Conservation (phyloP, 2,797 vertebrate species). For the Adrianichthys oophorus region DNA sequence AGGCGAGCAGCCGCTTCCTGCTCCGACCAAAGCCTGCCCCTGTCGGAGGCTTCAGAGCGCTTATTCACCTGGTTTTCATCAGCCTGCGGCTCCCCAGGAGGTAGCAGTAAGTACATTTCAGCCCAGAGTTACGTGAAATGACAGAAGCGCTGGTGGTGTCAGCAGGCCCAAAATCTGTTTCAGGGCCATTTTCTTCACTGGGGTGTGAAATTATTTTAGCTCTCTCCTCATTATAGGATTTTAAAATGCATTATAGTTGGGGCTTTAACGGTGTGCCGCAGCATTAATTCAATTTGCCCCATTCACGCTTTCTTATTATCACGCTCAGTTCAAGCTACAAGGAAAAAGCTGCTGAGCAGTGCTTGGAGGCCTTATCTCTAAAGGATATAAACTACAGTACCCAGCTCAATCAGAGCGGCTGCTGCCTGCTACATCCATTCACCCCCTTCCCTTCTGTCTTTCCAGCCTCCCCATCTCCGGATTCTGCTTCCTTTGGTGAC, state of each 20-base stretch:
- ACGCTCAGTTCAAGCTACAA: conserved; percentile 66
- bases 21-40: conserved; percentile 32
- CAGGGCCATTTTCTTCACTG: conserved; percentile 71
- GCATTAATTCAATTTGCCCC: conserved; percentile 80
- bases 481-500: conserved; percentile 57
- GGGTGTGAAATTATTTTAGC: conserved; percentile 81
- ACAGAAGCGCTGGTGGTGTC: conserved; percentile 66
- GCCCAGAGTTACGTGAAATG: conserved; percentile 64
- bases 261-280: conserved; percentile 74
- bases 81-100: conserved; percentile 39
- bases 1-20: conserved; percentile 23
- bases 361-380: conserved; percentile 72
- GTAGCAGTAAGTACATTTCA: conserved; percentile 60
- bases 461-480: conserved; percentile 34
- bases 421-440: conserved; percentile 61
- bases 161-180: conserved; percentile 69
- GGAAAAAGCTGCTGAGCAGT: conserved; percentile 70
- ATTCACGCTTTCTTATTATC: conserved; percentile 76
- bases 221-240: conserved; percentile 79
- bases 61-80: conserved; percentile 31
- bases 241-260: conserved; percentile 80
- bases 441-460: conserved; percentile 47
- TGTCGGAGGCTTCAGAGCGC: conserved; percentile 29
- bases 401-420: conserved; percentile 68
- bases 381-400: conserved; percentile 76